Percentiles rank a stretch among this genome's conserved stretches.
These are phyloP conservation scores for Mylabris phalerata DNA, from an alignment of 1,140 invertebrate species.

Conservation along the genomic window DNA sequence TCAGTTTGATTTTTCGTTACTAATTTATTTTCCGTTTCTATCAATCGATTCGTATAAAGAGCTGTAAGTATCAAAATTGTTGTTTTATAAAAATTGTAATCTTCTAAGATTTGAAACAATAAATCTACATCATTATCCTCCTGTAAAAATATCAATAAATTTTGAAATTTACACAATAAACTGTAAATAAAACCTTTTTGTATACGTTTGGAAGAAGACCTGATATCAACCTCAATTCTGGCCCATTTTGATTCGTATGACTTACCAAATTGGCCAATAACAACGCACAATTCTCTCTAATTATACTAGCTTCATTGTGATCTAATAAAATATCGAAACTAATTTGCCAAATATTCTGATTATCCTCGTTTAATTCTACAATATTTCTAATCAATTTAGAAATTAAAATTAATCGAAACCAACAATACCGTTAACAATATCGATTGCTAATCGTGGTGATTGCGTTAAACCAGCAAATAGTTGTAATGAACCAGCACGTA, in stretches of 20 bases:
- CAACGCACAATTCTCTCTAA: conserved; percentile 41
- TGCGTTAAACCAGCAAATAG: conserved; percentile 44
- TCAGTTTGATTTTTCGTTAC: too few species aligned
- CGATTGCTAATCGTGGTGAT: conserved; percentile 37
- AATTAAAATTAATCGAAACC: conserved; percentile 2
- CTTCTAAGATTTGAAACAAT: conserved; percentile 11
- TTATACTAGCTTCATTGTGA: conserved; percentile 40
- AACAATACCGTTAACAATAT: conserved; percentile 39
- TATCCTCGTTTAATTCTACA: conserved; percentile 25
- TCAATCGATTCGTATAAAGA: too few species aligned
- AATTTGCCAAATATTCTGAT: conserved; percentile 29
- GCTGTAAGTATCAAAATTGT: too few species aligned
- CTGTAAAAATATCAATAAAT: conserved; percentile 1
- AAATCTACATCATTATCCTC: background rate
- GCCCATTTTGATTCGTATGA: conserved; percentile 15
- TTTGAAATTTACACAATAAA: background rate
- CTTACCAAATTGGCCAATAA: conserved; percentile 40
- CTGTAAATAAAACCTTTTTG: background rate
- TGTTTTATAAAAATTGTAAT: conserved; percentile 15
- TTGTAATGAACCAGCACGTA: conserved; percentile 47
- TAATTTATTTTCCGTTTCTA: too few species aligned
- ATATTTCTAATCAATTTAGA: conserved; percentile 3
- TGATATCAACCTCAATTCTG: background rate
- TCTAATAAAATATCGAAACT: conserved; percentile 37
- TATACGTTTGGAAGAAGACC: background rate